Evolutionary conservation across 1,140 invertebrate species (phyloP).

Genomic region (Trichogramma pretiosum): DNA sequence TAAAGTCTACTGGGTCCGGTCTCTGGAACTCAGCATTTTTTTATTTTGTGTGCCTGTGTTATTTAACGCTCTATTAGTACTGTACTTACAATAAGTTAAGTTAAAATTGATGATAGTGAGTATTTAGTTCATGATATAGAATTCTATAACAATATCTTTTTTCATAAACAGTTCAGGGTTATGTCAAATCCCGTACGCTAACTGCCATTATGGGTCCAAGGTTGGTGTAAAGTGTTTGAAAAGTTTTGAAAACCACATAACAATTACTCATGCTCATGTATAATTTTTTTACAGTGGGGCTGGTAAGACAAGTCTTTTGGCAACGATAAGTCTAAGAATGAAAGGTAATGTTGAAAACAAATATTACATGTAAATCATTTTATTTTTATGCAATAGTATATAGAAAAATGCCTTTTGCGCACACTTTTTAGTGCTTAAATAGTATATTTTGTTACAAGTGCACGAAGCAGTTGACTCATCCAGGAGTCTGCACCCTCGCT

Average conservation of each 20-base stretch:
- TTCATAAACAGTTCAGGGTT: conserved; percentile 16
- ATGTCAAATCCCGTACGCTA: conserved; percentile 17
- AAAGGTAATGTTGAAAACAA: too few relatives aligned
- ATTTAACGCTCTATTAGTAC: too few relatives aligned
- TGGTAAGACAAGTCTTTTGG: conserved; percentile 12
- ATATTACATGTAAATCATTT: too few relatives aligned
- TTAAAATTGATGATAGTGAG: background rate
- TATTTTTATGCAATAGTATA: too few relatives aligned
- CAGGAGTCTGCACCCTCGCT: background rate
- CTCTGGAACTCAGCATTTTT: too few relatives aligned
- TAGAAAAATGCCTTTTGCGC: background rate
- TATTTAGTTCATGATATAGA: background rate
- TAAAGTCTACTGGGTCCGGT: too few relatives aligned
- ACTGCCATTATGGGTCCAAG: conserved; percentile 18
- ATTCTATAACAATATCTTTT: background rate
- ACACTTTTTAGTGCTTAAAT: too few relatives aligned
- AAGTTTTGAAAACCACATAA: background rate
- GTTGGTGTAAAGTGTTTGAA: background rate
- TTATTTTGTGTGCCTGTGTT: too few relatives aligned
- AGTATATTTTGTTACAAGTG: too few relatives aligned
- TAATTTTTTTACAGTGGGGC: conserved; percentile 6
- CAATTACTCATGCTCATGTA: background rate
- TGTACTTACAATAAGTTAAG: too few relatives aligned
- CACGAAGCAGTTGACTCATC: too few relatives aligned
- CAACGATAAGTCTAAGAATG: conserved; percentile 4